Percentiles rank a stretch among this genome's conserved stretches.
These are phyloP conservation scores for Paramormyrops kingsleyae DNA, from an alignment of 2,113 vertebrate genomes.

Conservation along the genomic window DNA sequence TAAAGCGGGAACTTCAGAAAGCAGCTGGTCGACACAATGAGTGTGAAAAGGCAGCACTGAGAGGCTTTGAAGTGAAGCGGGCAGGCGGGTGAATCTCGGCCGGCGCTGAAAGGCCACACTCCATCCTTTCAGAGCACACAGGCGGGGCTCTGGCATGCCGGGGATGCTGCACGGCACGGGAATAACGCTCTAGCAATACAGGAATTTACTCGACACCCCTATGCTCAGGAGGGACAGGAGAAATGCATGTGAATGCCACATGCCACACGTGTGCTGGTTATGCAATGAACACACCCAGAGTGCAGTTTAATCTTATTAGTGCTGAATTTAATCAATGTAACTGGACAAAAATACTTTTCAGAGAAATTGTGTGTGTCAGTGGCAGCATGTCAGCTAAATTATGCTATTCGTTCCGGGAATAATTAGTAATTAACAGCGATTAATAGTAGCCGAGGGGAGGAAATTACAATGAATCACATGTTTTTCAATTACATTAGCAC, in stretches of 20 bases:
- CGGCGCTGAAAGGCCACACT: constrained; percentile 75
- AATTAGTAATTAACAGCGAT: constrained; percentile 2
- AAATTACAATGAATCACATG: not conserved
- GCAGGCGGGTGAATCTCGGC: constrained; percentile 46
- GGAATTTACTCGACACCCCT: constrained; percentile 40
- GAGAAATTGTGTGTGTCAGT: not conserved
- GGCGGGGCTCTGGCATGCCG: constrained; percentile 46
- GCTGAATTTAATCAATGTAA: not conserved
- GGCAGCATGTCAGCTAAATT: not conserved
- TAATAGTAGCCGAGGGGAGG: not conserved
- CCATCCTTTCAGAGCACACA: constrained; percentile 74
- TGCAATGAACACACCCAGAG: not conserved
- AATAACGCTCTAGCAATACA: constrained; percentile 49
- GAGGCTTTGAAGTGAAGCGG: constrained; percentile 37
- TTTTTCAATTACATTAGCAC: not conserved
- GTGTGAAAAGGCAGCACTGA: constrained; percentile 59
- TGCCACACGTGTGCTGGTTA: not conserved
- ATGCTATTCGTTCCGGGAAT: not conserved
- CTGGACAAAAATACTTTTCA: not conserved
- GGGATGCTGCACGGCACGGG: constrained; percentile 61
- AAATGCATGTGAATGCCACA: constrained; percentile 54
- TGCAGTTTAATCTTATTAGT: not conserved
- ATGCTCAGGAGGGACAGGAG: constrained; percentile 48
- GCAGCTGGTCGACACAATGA: constrained; percentile 55
- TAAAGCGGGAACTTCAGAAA: constrained; percentile 67